Percentiles rank a stretch among this genome's conserved stretches.
Evolutionary conservation across 2,797 vertebrate genomes (phyloP).

Genomic region (Brachyalestes nurse): DNA sequence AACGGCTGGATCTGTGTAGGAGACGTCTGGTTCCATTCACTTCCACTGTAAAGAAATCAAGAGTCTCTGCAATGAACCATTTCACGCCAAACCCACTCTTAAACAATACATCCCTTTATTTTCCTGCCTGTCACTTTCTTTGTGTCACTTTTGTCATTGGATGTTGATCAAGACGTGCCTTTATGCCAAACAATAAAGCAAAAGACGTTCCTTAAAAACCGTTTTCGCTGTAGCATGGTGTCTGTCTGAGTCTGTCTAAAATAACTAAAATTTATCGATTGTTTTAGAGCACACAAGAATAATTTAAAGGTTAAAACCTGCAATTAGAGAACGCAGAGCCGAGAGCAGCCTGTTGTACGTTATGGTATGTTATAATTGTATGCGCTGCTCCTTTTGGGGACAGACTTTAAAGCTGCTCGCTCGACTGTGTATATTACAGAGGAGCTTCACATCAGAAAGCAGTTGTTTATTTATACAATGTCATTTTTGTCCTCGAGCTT

Average conservation of each 20-base stretch:
- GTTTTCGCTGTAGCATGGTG: too few species aligned
- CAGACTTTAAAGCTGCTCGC: not conserved
- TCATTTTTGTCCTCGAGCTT: not conserved
- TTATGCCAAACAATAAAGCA: conserved; percentile 36
- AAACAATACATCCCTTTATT: not conserved
- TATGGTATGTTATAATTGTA: not conserved
- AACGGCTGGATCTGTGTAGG: too few species aligned
- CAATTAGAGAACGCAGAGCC: not conserved
- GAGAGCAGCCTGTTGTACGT: not conserved
- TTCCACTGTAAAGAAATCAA: too few species aligned
- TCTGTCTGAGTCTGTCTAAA: too few species aligned
- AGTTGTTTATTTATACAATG: not conserved
- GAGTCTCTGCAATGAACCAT: too few species aligned
- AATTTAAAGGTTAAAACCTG: not conserved
- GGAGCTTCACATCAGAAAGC: not conserved
- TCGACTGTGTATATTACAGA: not conserved
- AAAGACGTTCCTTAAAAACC: conserved; percentile 10
- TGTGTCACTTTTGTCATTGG: not conserved
- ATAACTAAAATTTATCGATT: not conserved
- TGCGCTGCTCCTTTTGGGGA: not conserved
- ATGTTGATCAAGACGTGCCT: conserved; percentile 32
- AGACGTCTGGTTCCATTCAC: too few species aligned
- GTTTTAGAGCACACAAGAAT: not conserved
- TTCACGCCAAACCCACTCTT: too few species aligned
- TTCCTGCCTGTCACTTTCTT: not conserved